These are phyloP conservation scores for Euzetes globulus DNA, from an alignment of 2,888 invertebrate genomes.

Conservation along the genomic window DNA sequence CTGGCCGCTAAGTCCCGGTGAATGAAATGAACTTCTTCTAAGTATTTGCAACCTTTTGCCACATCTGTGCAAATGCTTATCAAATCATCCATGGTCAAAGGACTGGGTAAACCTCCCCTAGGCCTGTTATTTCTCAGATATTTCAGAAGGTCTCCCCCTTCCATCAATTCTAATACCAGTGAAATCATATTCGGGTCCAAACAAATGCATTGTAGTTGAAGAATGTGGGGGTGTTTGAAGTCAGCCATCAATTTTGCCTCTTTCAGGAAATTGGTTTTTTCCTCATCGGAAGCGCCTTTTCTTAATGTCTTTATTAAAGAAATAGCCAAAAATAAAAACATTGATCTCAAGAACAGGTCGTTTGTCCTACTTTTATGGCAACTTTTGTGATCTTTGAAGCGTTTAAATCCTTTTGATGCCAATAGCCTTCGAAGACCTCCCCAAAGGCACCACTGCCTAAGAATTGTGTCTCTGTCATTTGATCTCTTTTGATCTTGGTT, in stretches of 20 bases:
- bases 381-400: constrained; percentile 53
- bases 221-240: constrained; percentile 91
- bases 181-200: constrained; percentile 86
- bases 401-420: constrained; percentile 52
- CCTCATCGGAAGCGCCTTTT: constrained; percentile 80
- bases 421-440: constrained; percentile 88
- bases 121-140: constrained; percentile 76
- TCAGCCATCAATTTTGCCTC: constrained; percentile 96
- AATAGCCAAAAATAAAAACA: background rate
- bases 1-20: constrained; percentile 88
- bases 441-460: constrained; percentile 95
- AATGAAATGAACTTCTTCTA: constrained; percentile 95
- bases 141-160: constrained; percentile 86
- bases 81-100: constrained; percentile 69
- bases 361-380: constrained; percentile 69
- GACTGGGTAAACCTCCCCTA: constrained; percentile 53
- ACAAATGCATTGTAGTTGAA: constrained; percentile 86
- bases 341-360: background rate
- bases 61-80: constrained; percentile 91
- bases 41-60: constrained; percentile 84
- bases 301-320: constrained; percentile 62
- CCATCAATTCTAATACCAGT: constrained; percentile 94
- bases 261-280: constrained; percentile 86
- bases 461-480: constrained; percentile 77
- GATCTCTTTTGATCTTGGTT: constrained; percentile 76